Percentiles rank a stretch among this genome's conserved stretches.
Evolutionary conservation across 2,113 vertebrate species (phyloP).

Genomic region (Rattus rattus): DNA sequence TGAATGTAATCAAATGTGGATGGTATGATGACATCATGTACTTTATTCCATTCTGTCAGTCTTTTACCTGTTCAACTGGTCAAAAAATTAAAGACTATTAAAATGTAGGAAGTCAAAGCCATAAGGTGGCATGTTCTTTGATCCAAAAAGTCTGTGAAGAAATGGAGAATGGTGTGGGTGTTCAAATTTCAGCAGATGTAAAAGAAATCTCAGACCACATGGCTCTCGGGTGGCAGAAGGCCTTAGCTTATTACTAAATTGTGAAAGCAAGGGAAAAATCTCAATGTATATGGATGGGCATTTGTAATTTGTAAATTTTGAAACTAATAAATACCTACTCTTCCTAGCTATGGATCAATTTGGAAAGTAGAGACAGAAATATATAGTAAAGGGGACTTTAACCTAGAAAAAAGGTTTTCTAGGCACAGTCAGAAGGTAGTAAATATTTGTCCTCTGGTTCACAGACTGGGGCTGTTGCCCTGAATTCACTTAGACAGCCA

Average conservation of each 20-base stretch:
- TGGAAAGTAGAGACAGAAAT: background rate
- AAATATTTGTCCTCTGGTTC: background rate
- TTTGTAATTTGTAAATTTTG: background rate
- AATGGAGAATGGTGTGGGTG: background rate
- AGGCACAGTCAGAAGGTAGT: background rate
- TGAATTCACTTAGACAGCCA: background rate
- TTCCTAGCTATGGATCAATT: background rate
- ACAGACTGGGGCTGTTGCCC: background rate
- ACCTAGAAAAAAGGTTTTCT: background rate
- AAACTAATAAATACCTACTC: background rate
- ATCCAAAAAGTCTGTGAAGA: background rate
- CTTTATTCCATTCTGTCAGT: background rate
- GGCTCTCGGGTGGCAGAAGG: background rate
- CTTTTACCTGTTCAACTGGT: background rate
- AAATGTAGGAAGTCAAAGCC: background rate
- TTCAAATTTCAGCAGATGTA: background rate
- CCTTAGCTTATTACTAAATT: background rate
- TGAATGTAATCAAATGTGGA: background rate
- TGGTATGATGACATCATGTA: background rate
- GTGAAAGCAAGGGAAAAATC: background rate
- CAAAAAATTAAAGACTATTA: background rate
- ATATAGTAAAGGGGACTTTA: background rate
- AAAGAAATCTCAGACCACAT: background rate
- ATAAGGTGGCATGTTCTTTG: background rate
- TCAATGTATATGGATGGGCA: background rate